Percentiles rank a stretch among this genome's conserved stretches.
phyloP scores from a whole-genome alignment of 2,113 vertebrate species.

The Corvus hawaiiensis region DNA sequence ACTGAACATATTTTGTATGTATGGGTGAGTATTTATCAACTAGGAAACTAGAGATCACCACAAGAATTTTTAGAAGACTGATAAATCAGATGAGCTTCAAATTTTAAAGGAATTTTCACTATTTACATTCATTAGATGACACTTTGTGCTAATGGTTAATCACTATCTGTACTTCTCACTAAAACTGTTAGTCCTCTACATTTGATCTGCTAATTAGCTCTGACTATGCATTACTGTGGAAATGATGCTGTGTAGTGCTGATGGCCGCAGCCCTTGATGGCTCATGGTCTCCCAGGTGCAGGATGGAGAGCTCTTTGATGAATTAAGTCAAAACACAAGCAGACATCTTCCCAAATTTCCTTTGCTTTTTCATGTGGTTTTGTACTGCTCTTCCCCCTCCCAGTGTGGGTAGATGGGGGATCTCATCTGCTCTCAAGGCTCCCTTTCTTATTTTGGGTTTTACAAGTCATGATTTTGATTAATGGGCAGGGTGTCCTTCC shows the following conservation, averaged over 20 bases:
- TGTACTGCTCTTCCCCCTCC: background rate
- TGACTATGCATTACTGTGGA: background rate
- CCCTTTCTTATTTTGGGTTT: background rate
- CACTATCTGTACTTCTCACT: background rate
- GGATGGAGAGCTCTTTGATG: background rate
- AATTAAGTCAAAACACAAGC: background rate
- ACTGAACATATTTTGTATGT: background rate
- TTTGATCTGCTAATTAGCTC: background rate
- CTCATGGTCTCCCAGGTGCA: background rate
- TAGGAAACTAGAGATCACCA: background rate
- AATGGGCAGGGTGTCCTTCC: background rate
- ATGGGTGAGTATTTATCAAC: background rate
- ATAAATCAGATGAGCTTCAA: background rate
- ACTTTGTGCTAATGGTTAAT: background rate
- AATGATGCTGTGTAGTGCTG: background rate
- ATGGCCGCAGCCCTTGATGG: background rate
- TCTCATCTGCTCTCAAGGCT: background rate
- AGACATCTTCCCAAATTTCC: background rate
- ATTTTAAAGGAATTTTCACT: background rate
- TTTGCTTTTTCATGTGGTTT: background rate
- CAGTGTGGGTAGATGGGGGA: fast-evolving
- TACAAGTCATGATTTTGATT: background rate
- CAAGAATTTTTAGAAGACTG: background rate
- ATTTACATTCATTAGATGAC: background rate
- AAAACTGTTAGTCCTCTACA: background rate